phyloP scores from a whole-genome alignment of 2,797 vertebrate species.

The Synanceia verrucosa region DNA sequence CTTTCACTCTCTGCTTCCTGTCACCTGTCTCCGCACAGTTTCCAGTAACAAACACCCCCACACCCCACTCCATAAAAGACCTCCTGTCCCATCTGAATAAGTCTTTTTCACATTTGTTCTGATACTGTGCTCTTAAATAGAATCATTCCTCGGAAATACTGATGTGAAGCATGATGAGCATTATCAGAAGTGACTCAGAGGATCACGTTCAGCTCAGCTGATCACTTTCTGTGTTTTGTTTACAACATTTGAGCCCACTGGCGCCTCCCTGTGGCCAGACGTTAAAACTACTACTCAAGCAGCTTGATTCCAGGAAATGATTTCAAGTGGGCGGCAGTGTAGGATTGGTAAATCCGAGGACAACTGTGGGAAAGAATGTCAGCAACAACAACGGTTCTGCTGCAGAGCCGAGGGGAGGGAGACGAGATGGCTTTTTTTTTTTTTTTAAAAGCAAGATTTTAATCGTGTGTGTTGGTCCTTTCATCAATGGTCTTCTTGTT shows the following conservation, averaged over 20 bases:
- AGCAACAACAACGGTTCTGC: conserved; percentile 25
- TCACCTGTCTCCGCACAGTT: conserved; percentile 7
- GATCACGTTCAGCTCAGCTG: conserved; percentile 12
- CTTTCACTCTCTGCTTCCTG: conserved; percentile 2
- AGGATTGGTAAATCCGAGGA: conserved; percentile 30
- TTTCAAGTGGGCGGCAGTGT: conserved; percentile 56
- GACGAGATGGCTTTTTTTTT: background rate
- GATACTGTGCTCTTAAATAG: background rate
- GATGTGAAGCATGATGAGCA: background rate
- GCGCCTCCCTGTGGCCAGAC: conserved; percentile 37
- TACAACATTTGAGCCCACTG: background rate
- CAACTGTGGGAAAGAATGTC: conserved; percentile 58
- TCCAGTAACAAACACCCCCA: conserved; percentile 38
- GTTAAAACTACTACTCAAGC: background rate
- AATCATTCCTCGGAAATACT: background rate
- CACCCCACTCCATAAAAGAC: background rate
- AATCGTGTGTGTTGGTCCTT: background rate
- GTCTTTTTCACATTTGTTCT: conserved; percentile 2
- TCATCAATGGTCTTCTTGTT: conserved; percentile 4
- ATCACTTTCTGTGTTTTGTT: background rate
- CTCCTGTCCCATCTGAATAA: background rate
- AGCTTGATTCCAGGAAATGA: conserved; percentile 67
- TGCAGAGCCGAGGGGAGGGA: background rate
- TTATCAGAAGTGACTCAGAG: conserved; percentile 17
- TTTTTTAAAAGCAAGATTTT: background rate